A percentile compares a stretch with the other conserved stretches of the same genome.
These are phyloP conservation scores for Ianthella basta DNA, from an alignment of 37 sponge, comb jelly and placozoan genomes.

Conservation along the genomic window DNA sequence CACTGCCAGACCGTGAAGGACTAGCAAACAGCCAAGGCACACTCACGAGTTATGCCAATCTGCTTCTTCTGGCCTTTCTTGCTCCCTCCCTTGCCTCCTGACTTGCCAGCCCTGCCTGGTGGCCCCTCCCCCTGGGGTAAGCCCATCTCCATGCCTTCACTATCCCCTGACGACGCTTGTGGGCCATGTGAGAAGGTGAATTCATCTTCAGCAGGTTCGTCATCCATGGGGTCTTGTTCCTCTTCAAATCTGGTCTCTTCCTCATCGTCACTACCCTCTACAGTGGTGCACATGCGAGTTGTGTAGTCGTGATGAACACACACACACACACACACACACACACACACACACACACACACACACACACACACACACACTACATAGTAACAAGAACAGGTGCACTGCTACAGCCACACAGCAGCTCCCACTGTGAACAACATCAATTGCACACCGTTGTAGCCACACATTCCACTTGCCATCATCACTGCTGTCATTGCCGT, in stretches of 20 bases:
- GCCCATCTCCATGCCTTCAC: slow-evolving; percentile 2
- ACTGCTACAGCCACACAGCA: background rate
- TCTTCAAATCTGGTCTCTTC: background rate
- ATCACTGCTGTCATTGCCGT: slow-evolving; percentile 55
- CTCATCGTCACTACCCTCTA: slow-evolving; percentile 23
- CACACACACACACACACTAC: slow-evolving; percentile 9
- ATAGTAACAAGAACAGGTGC: background rate
- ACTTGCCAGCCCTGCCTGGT: too few species aligned
- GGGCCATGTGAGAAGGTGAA: slow-evolving; percentile 15
- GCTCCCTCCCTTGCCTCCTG: too few species aligned
- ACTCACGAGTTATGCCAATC: too few species aligned
- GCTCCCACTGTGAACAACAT: too few species aligned
- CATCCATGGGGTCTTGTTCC: slow-evolving; percentile 19
- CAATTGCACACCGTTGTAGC: too few species aligned
- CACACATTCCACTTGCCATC: slow-evolving; percentile 20
- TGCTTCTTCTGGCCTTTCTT: too few species aligned
- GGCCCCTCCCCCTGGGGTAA: too few species aligned
- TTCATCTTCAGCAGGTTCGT: slow-evolving; percentile 13
- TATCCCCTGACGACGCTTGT: background rate
- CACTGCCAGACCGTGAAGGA: too few species aligned
- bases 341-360: background rate
- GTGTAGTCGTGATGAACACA: background rate
- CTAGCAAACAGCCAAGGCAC: too few species aligned
- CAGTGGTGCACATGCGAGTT: background rate
- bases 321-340: background rate